Conservation (phyloP, 2,888 invertebrate species). For the Epinotia nisella region DNA sequence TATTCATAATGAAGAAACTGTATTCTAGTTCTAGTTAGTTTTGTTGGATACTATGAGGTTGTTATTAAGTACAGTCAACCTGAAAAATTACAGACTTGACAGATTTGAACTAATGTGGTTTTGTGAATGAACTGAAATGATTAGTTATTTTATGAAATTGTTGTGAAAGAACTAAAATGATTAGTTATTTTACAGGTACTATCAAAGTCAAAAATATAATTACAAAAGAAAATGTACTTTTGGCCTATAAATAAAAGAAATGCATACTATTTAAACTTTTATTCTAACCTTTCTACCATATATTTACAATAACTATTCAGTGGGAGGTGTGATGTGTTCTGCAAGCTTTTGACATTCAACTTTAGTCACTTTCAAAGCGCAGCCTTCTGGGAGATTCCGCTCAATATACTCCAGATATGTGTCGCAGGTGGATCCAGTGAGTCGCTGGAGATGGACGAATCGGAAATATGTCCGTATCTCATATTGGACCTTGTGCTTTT, state of each 20-base stretch:
- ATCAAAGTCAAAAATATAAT: constrained; percentile 9
- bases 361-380: constrained; percentile 95
- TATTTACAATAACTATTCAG: constrained; percentile 51
- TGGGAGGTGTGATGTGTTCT: constrained; percentile 82
- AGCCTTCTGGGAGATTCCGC: constrained; percentile 98
- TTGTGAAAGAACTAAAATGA: background rate
- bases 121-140: background rate
- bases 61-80: background rate
- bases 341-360: constrained; percentile 86
- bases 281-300: constrained; percentile 51
- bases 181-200: background rate
- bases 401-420: constrained; percentile 98
- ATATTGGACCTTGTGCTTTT: constrained; percentile 98
- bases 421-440: constrained; percentile 98
- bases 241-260: constrained; percentile 41
- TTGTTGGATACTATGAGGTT: background rate
- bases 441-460: constrained; percentile 90
- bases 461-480: constrained; percentile 97
- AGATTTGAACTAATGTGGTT: background rate
- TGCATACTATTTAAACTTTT: constrained; percentile 52
- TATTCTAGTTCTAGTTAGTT: background rate
- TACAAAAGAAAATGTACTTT: constrained; percentile 28
- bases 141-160: background rate
- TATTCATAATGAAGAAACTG: background rate
- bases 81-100: background rate